Conservation (phyloP, 2,113 vertebrate genomes). For the Cynopterus brachyotis region DNA sequence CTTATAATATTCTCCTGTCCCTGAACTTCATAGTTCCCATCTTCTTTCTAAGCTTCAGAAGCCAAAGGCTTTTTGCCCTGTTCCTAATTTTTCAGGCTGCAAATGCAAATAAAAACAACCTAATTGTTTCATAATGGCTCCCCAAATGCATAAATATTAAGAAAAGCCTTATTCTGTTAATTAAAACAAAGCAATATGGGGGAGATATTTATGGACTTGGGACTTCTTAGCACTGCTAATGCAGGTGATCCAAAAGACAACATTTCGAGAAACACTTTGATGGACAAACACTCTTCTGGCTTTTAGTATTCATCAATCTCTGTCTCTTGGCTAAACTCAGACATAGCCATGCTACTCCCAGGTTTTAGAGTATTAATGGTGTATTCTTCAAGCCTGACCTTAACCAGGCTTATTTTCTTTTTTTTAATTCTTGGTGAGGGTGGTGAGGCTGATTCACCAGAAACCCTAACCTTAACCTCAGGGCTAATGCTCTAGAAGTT, state of each 20-base stretch:
- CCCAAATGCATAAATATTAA: background rate
- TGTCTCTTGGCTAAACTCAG: background rate
- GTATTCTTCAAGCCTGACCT: background rate
- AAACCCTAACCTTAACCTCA: background rate
- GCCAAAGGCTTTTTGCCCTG: background rate
- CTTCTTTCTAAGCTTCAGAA: background rate
- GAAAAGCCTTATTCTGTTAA: background rate
- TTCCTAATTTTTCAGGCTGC: background rate
- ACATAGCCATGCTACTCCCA: background rate
- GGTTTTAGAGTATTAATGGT: background rate
- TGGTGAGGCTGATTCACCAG: background rate
- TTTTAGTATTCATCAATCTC: background rate
- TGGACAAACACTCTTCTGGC: background rate
- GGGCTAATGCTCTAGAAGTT: background rate
- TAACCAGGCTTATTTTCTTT: background rate
- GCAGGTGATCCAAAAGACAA: background rate
- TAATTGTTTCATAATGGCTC: background rate
- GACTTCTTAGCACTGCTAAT: background rate
- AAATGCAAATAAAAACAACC: background rate
- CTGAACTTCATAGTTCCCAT: background rate
- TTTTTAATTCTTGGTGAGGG: background rate
- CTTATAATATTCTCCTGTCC: background rate
- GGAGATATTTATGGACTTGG: background rate
- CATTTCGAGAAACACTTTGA: background rate
- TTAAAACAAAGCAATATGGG: background rate